A percentile compares a stretch with the other conserved stretches of the same genome.
phyloP scores from a whole-genome alignment of 2,797 vertebrate species.

The Nyctalus aviator region DNA sequence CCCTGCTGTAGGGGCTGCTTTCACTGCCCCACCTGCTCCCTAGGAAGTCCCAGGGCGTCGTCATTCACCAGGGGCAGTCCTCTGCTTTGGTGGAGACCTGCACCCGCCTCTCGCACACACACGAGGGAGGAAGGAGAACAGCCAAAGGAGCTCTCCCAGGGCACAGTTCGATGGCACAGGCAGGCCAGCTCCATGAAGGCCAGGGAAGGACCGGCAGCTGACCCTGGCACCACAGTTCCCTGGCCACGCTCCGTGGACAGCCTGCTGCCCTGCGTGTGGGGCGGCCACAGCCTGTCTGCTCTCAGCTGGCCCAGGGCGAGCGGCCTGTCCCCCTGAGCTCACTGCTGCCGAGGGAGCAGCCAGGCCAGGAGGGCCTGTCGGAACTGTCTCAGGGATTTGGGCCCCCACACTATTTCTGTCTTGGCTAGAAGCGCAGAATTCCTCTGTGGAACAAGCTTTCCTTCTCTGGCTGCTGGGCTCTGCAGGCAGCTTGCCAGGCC shows the following conservation, averaged over 20 bases:
- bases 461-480: conserved; percentile 63
- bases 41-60: background rate
- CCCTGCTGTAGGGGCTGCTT: too few relatives aligned
- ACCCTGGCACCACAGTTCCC: background rate
- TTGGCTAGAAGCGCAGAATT: conserved; percentile 50
- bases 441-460: conserved; percentile 22
- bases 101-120: too few relatives aligned
- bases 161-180: background rate
- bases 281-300: background rate
- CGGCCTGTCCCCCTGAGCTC: background rate
- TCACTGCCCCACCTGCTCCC: background rate
- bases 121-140: background rate
- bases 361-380: background rate
- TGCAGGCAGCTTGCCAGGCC: conserved; percentile 70
- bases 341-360: accelerated
- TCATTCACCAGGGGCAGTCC: too few relatives aligned
- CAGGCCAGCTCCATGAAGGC: background rate
- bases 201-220: accelerated
- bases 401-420: conserved; percentile 63
- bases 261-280: background rate
- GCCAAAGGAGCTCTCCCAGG: background rate
- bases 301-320: background rate
- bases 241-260: background rate
- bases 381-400: background rate
- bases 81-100: background rate